Conservation (phyloP, 2,888 invertebrate species). For the Cheilosia soror region DNA sequence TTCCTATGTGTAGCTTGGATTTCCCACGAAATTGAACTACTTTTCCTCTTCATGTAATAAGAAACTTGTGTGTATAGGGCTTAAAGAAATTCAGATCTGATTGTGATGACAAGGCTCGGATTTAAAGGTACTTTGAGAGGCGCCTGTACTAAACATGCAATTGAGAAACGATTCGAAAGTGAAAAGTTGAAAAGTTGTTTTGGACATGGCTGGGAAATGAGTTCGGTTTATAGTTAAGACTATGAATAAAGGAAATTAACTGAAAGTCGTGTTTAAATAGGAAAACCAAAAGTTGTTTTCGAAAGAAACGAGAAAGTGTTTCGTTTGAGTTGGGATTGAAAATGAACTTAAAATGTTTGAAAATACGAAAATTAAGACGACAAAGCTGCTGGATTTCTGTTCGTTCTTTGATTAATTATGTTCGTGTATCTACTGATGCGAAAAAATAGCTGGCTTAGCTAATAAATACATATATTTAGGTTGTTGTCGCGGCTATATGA, state of each 20-base stretch:
- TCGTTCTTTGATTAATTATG: too few relatives aligned
- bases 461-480: too few relatives aligned
- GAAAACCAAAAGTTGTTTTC: too few relatives aligned
- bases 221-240: slow-evolving; percentile 8
- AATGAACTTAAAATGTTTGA: too few relatives aligned
- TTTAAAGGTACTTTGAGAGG: neutral
- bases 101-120: slow-evolving; percentile 25
- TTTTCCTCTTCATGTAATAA: slow-evolving; percentile 61
- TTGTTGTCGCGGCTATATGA: too few relatives aligned
- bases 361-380: too few relatives aligned
- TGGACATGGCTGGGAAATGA: neutral
- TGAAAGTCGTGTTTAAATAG: too few relatives aligned
- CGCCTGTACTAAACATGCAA: neutral
- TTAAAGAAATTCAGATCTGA: slow-evolving; percentile 29
- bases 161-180: slow-evolving; percentile 15
- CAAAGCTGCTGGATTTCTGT: too few relatives aligned
- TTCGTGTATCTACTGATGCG: too few relatives aligned
- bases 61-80: slow-evolving; percentile 34
- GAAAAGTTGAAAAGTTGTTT: slow-evolving; percentile 6
- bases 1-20: slow-evolving; percentile 16
- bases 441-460: too few relatives aligned
- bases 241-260: neutral
- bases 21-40: slow-evolving; percentile 67
- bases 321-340: too few relatives aligned
- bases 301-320: too few relatives aligned